These are phyloP conservation scores for Diachasma alloeum DNA, from an alignment of 1,140 invertebrate genomes.

Conservation along the genomic window DNA sequence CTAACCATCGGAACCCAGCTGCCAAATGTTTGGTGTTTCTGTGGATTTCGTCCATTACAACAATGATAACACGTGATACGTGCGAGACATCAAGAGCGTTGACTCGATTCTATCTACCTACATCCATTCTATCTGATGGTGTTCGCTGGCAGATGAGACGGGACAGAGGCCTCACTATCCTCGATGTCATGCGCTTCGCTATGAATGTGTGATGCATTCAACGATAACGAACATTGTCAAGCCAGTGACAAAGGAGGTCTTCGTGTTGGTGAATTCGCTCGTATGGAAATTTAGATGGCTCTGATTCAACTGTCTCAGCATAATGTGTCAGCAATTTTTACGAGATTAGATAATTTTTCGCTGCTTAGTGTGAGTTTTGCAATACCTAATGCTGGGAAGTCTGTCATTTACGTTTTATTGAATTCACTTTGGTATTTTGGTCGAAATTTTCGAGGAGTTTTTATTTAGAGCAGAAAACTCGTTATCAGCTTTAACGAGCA, in stretches of 20 bases:
- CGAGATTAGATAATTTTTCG: not conserved
- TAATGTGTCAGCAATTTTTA: not conserved
- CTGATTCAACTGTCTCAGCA: not conserved
- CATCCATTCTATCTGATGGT: not conserved
- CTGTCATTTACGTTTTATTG: too few species aligned
- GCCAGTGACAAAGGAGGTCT: not conserved
- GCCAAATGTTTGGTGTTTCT: not conserved
- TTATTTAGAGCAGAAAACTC: not conserved
- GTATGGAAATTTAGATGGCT: not conserved
- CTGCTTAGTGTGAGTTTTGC: too few species aligned
- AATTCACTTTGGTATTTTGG: too few species aligned
- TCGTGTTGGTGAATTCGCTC: not conserved
- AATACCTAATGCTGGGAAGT: too few species aligned
- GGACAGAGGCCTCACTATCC: not conserved
- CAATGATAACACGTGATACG: constrained; percentile 1
- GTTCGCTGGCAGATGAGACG: not conserved
- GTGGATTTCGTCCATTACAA: not conserved
- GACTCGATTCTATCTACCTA: not conserved
- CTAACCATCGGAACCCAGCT: not conserved
- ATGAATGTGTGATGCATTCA: not conserved
- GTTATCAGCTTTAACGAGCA: not conserved
- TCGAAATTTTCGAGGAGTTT: not conserved
- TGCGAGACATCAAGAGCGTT: not conserved
- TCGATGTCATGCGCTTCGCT: not conserved
- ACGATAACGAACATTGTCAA: not conserved